These are phyloP conservation scores for Caenorhabditis sp. DNA, from an alignment of 2,888 invertebrate species.

Conservation along the genomic window DNA sequence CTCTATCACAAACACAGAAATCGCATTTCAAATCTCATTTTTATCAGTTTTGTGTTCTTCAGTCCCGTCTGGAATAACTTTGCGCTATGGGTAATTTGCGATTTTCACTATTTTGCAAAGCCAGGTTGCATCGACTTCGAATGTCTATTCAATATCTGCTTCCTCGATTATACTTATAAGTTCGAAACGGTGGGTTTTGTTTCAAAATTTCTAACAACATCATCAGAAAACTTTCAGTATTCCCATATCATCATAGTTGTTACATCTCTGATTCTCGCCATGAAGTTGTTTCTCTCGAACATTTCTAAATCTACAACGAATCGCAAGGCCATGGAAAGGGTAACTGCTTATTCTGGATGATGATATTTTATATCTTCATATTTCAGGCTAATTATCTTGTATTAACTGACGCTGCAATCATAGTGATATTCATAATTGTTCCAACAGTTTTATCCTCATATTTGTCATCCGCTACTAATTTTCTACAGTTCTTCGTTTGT, in stretches of 20 bases:
- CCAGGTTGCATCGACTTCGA: too few relatives aligned
- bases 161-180: not conserved
- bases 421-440: constrained; percentile 5
- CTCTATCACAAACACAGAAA: too few relatives aligned
- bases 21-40: too few relatives aligned
- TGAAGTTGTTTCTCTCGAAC: constrained; percentile 18
- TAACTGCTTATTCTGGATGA: too few relatives aligned
- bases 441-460: not conserved
- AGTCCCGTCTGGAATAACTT: not conserved
- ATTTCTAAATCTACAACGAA: too few relatives aligned
- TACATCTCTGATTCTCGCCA: not conserved
- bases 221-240: too few relatives aligned
- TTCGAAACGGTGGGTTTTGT: not conserved
- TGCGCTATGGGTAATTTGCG: not conserved
- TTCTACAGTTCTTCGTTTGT: not conserved
- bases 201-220: too few relatives aligned
- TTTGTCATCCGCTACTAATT: not conserved
- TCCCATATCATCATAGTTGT: too few relatives aligned
- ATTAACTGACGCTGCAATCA: not conserved
- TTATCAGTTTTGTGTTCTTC: too few relatives aligned
- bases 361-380: not conserved
- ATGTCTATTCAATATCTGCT: too few relatives aligned
- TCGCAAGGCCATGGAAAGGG: not conserved
- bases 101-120: not conserved
- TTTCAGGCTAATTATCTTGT: too few relatives aligned